Evolutionary conservation across 2,888 invertebrate genomes (phyloP).

Genomic region (Pinctada fucata): DNA sequence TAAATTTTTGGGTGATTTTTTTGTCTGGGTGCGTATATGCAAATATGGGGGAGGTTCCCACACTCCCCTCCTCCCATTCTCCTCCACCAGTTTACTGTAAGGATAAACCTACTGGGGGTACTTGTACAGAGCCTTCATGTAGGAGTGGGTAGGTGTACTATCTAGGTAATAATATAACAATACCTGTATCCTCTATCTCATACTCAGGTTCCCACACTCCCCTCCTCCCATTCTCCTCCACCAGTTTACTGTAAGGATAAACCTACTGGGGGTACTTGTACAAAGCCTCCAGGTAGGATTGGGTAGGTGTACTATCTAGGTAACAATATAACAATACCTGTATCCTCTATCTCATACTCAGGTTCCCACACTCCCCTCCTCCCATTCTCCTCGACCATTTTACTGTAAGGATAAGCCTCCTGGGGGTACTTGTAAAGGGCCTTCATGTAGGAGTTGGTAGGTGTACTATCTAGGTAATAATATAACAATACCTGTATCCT

Average conservation of each 20-base stretch:
- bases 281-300: conserved; percentile 75
- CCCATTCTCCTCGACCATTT: conserved; percentile 63
- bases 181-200: conserved; percentile 75
- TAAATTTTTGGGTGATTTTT: no score
- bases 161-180: conserved; percentile 74
- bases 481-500: conserved; percentile 75
- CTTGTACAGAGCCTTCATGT: conserved; percentile 75
- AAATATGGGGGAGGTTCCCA: no score
- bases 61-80: conserved; percentile 58
- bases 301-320: conserved; percentile 73
- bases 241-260: conserved; percentile 72
- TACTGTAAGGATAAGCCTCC: conserved; percentile 70
- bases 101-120: conserved; percentile 75
- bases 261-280: conserved; percentile 75
- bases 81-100: conserved; percentile 65
- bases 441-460: conserved; percentile 75
- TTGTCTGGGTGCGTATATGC: no score
- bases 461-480: conserved; percentile 74
- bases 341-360: conserved; percentile 75
- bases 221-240: conserved; percentile 60
- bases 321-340: conserved; percentile 75
- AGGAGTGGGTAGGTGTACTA: conserved; percentile 74
- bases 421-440: conserved; percentile 77
- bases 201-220: conserved; percentile 67
- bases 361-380: conserved; percentile 56